Evolutionary conservation across 2,888 invertebrate species (phyloP).

Genomic region (Muscina levida): DNA sequence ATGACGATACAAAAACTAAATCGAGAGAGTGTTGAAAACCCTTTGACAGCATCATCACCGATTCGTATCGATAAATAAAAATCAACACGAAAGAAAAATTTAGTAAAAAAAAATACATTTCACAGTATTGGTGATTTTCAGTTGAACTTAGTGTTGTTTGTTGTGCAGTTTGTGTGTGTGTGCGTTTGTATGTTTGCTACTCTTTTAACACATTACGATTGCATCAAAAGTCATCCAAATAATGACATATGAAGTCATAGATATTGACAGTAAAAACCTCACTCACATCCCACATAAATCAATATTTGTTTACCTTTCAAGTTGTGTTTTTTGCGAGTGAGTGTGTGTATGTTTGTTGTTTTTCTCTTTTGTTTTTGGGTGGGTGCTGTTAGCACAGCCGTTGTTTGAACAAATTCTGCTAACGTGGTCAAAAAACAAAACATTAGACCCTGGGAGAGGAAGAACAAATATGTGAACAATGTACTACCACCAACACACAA

Average conservation of each 20-base stretch:
- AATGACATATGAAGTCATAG: constrained; percentile 27
- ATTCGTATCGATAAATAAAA: not conserved
- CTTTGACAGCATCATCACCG: not conserved
- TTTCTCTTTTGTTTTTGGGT: constrained; percentile 31
- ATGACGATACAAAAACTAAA: not conserved
- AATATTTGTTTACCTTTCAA: constrained; percentile 59
- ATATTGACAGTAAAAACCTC: constrained; percentile 7
- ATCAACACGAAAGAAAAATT: constrained; percentile 19
- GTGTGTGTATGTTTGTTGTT: constrained; percentile 26
- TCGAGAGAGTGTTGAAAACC: not conserved
- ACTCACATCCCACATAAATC: constrained; percentile 45
- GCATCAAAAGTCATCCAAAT: constrained; percentile 34
- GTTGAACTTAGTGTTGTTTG: not conserved
- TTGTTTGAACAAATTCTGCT: constrained; percentile 50
- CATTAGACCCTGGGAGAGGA: constrained; percentile 6
- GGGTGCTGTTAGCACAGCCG: not conserved
- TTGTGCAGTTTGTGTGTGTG: not conserved
- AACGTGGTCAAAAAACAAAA: constrained; percentile 45
- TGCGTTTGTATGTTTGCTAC: not conserved
- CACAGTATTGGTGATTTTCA: not conserved
- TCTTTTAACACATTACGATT: constrained; percentile 28
- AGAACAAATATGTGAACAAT: constrained; percentile 27
- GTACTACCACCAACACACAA: constrained; percentile 1
- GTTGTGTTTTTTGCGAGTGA: too few relatives aligned
- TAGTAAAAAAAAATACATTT: constrained; percentile 2